These are phyloP conservation scores for Fulmarus glacialis DNA, from an alignment of 2,113 vertebrate species.

Conservation along the genomic window DNA sequence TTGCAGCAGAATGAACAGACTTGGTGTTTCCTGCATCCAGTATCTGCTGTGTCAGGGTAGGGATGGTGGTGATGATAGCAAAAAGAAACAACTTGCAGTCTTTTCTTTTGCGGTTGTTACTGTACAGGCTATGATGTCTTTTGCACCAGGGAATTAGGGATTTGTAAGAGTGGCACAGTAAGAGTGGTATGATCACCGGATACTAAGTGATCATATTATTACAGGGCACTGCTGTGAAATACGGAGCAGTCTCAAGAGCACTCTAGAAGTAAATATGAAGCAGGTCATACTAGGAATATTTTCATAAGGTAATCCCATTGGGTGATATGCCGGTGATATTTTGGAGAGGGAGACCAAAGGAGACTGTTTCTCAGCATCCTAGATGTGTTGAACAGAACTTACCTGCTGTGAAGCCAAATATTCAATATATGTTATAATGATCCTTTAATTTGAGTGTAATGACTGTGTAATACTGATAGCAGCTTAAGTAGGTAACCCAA, in stretches of 20 bases:
- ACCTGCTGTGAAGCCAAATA: constrained; percentile 50
- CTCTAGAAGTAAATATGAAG: constrained; percentile 11
- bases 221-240: neutral
- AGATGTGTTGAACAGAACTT: neutral
- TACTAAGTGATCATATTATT: neutral
- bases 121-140: neutral
- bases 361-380: neutral
- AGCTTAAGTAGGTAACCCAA: constrained; percentile 30
- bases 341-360: neutral
- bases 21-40: neutral
- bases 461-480: neutral
- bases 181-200: neutral
- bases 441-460: constrained; percentile 32
- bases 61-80: neutral
- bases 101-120: neutral
- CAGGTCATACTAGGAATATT: neutral
- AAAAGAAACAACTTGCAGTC: neutral
- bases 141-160: neutral
- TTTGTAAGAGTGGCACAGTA: neutral
- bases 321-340: neutral
- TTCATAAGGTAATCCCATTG: neutral
- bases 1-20: neutral
- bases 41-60: neutral
- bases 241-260: neutral
- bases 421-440: constrained; percentile 1